Evolutionary conservation across 2,113 vertebrate species (phyloP).

Genomic region (Microtus richardsoni): DNA sequence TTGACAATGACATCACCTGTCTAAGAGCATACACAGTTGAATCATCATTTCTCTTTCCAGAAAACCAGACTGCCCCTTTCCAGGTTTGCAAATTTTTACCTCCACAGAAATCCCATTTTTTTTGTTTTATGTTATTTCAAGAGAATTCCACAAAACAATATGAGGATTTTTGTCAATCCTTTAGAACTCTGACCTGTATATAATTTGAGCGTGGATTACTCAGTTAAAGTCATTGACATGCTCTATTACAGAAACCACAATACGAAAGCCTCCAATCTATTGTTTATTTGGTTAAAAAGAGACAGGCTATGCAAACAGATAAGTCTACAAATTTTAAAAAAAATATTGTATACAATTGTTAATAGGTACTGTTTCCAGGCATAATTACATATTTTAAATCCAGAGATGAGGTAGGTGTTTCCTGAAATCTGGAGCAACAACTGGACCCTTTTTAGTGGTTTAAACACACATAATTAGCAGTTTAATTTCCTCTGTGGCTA

Average conservation of each 20-base stretch:
- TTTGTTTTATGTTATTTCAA: slow-evolving; percentile 69
- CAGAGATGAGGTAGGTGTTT: slow-evolving; percentile 61
- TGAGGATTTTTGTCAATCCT: slow-evolving; percentile 79
- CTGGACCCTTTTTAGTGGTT: slow-evolving; percentile 76
- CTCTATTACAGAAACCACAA: slow-evolving; percentile 57
- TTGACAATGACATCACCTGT: slow-evolving; percentile 72
- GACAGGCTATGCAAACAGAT: slow-evolving; percentile 76
- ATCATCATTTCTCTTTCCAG: slow-evolving; percentile 67
- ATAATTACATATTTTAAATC: slow-evolving; percentile 77
- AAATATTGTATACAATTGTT: slow-evolving; percentile 66
- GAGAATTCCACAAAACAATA: slow-evolving; percentile 78
- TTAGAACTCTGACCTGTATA: slow-evolving; percentile 78
- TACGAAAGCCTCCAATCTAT: background rate
- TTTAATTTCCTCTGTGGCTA: slow-evolving; percentile 89
- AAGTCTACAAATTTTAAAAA: slow-evolving; percentile 57
- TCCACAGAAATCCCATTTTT: slow-evolving; percentile 60
- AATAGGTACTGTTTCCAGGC: slow-evolving; percentile 48
- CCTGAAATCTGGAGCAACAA: slow-evolving; percentile 67
- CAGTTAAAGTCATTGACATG: slow-evolving; percentile 77
- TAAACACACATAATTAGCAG: slow-evolving; percentile 87
- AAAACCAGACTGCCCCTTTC: slow-evolving; percentile 72
- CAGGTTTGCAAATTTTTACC: slow-evolving; percentile 64
- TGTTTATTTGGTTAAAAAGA: slow-evolving; percentile 81
- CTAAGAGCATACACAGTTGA: slow-evolving; percentile 42
- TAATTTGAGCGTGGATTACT: slow-evolving; percentile 75